These are phyloP conservation scores for Ormia ochracea DNA, from an alignment of 2,888 invertebrate genomes.

Conservation along the genomic window DNA sequence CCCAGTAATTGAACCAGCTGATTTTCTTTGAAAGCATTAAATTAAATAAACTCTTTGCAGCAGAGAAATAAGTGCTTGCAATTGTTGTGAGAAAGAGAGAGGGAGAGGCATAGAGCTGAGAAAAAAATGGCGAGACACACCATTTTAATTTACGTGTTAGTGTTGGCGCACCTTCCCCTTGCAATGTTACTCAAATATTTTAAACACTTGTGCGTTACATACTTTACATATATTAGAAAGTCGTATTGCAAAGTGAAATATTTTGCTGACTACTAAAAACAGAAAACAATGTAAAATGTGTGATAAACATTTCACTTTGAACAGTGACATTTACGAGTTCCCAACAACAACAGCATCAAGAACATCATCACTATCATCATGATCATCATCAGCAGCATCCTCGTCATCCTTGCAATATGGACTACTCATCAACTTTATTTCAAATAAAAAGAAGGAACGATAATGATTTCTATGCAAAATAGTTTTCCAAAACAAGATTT, in stretches of 20 bases:
- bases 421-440: constrained; percentile 22
- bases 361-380: constrained; percentile 22
- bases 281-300: constrained; percentile 53
- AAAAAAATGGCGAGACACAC: no score
- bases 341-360: no score
- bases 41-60: no score
- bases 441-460: background rate
- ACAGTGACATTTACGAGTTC: constrained; percentile 59
- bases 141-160: no score
- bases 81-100: no score
- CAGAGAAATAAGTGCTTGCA: no score
- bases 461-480: constrained; percentile 62
- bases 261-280: constrained; percentile 38
- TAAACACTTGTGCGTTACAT: constrained; percentile 36
- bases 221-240: background rate
- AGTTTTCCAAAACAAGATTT: constrained; percentile 64
- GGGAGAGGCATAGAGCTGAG: no score
- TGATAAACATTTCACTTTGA: constrained; percentile 60
- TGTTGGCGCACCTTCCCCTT: constrained; percentile 8
- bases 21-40: no score
- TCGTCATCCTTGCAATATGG: no score
- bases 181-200: constrained; percentile 45
- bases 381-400: constrained; percentile 2
- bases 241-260: constrained; percentile 32
- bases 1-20: no score